Conservation (phyloP, 2,797 vertebrate genomes). For the Peromyscus melanophrys region DNA sequence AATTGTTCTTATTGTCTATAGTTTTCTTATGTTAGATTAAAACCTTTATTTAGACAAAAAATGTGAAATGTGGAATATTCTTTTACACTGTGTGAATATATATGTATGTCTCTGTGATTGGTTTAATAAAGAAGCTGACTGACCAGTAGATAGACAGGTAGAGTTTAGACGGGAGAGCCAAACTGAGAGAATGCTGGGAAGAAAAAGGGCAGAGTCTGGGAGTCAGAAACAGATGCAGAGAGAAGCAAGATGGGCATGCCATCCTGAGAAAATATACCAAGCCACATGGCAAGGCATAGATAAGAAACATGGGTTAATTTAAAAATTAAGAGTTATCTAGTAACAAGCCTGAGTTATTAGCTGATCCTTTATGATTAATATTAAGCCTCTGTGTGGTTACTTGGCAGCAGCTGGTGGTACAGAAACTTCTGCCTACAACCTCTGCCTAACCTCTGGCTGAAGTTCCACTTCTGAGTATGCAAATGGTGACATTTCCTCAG, state of each 20-base stretch:
- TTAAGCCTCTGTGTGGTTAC: not conserved
- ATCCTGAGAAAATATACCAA: not conserved
- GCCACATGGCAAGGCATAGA: not conserved
- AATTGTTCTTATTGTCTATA: no score
- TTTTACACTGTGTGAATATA: not conserved
- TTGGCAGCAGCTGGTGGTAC: not conserved
- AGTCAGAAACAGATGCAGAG: not conserved
- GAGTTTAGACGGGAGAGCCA: no score
- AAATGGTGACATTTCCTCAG: not conserved
- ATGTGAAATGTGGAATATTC: not conserved
- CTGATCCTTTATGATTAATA: not conserved
- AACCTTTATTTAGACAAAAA: not conserved
- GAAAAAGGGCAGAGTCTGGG: not conserved
- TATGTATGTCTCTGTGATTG: not conserved
- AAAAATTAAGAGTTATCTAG: not conserved
- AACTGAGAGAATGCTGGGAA: no score
- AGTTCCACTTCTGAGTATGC: not conserved
- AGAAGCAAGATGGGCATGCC: not conserved
- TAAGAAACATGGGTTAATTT: not conserved
- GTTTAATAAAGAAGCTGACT: not conserved
- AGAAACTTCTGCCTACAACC: no score
- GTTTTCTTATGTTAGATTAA: no score
- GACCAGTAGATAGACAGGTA: not conserved
- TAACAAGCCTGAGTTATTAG: not conserved
- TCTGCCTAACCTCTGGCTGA: not conserved